Percentiles rank a stretch among this genome's conserved stretches.
Conservation (phyloP, 2,888 invertebrate genomes). For the Limenitis arthemis region DNA sequence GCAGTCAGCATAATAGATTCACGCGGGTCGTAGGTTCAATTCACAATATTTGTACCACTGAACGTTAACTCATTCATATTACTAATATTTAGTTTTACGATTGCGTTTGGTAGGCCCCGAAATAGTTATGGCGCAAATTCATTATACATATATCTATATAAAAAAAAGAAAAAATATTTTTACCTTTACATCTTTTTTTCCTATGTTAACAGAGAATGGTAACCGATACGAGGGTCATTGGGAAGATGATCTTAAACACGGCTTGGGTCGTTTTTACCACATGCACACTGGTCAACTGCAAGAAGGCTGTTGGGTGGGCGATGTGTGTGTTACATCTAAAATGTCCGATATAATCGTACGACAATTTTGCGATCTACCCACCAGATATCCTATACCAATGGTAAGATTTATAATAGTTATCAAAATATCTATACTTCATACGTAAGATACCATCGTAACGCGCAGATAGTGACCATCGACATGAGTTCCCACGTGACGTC, state of each 20-base stretch:
- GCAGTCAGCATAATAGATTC: too few species aligned
- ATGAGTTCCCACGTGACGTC: neutral
- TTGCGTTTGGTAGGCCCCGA: too few species aligned
- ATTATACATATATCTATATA: too few species aligned
- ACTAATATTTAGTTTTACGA: too few species aligned
- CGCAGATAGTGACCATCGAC: too few species aligned
- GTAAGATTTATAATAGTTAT: conserved; percentile 34
- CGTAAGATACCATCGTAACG: too few species aligned
- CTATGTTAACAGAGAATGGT: conserved; percentile 54
- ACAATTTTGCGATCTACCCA: conserved; percentile 68
- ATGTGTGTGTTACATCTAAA: conserved; percentile 67
- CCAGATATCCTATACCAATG: conserved; percentile 67
- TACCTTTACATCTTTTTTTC: neutral
- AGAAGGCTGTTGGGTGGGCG: conserved; percentile 74
- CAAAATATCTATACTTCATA: too few species aligned
- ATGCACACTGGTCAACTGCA: conserved; percentile 76
- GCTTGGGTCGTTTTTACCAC: conserved; percentile 76
- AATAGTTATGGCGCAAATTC: too few species aligned
- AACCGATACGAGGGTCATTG: conserved; percentile 78
- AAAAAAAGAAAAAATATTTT: too few species aligned
- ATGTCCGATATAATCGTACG: conserved; percentile 73
- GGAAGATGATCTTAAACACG: conserved; percentile 68
- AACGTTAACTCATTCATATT: too few species aligned
- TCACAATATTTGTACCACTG: too few species aligned
- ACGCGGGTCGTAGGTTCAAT: too few species aligned